Conservation (phyloP, 2,888 invertebrate species). For the Dolichomitus sp. region DNA sequence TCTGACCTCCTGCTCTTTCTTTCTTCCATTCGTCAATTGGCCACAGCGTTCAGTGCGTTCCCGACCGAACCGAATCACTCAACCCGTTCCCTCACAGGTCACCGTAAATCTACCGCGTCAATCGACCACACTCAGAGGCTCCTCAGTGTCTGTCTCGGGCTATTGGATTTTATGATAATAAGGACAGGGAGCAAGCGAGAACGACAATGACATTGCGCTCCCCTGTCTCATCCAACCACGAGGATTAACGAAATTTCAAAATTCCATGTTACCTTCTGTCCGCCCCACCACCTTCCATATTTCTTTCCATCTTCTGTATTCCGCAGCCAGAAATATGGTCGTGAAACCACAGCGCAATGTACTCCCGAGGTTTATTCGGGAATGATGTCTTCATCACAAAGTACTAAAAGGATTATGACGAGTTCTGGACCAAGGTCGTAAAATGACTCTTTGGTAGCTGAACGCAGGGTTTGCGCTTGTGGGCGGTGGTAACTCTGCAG, state of each 20-base stretch:
- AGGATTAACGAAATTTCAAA: conserved; percentile 48
- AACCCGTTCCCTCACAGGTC: conserved; percentile 62
- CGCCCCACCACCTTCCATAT: background rate
- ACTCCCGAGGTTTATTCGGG: conserved; percentile 50
- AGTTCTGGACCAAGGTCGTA: conserved; percentile 63
- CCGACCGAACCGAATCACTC: conserved; percentile 49
- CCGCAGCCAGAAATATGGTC: conserved; percentile 25
- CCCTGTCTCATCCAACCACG: background rate
- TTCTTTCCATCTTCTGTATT: background rate
- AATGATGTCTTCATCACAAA: conserved; percentile 68
- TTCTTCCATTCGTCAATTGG: background rate
- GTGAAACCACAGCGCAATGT: conserved; percentile 47
- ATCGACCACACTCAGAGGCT: conserved; percentile 44
- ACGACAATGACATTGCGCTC: background rate
- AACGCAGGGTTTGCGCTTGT: conserved; percentile 35
- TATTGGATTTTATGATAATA: conserved; percentile 49
- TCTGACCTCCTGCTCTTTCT: conserved; percentile 19
- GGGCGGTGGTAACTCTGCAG: conserved; percentile 38
- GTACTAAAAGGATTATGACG: conserved; percentile 67
- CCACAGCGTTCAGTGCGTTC: conserved; percentile 7
- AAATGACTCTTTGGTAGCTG: conserved; percentile 46
- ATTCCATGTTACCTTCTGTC: conserved; percentile 4
- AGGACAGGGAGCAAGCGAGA: background rate
- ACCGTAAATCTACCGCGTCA: conserved; percentile 58
- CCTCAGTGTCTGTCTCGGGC: conserved; percentile 8